phyloP scores from a whole-genome alignment of 2,113 vertebrate genomes.

The Sylvilagus bachmani region DNA sequence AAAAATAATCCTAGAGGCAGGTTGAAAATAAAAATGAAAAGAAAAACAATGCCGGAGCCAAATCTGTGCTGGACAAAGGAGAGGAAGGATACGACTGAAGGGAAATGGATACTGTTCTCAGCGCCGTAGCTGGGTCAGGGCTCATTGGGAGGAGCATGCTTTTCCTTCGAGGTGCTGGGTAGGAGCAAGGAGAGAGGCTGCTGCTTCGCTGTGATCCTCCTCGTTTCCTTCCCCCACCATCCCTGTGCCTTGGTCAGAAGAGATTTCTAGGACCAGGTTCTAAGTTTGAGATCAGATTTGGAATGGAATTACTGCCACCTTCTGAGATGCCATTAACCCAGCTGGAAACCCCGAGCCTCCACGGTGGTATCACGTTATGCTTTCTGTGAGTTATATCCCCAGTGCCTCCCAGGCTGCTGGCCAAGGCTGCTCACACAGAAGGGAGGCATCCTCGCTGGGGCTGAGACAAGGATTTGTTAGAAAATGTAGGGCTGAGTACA shows the following conservation, averaged over 20 bases:
- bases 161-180: background rate
- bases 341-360: background rate
- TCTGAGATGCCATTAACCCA: conserved; percentile 43
- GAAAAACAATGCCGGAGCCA: conserved; percentile 14
- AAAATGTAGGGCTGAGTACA: background rate
- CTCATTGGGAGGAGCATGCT: background rate
- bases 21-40: background rate
- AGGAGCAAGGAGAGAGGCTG: background rate
- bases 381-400: conserved; percentile 1
- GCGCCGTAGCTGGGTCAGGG: background rate
- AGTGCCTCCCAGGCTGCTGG: background rate
- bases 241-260: conserved; percentile 15
- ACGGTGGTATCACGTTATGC: background rate
- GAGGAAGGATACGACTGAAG: conserved; percentile 41
- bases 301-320: conserved; percentile 32
- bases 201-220: background rate
- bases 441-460: background rate
- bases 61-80: conserved; percentile 59
- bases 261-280: conserved; percentile 41
- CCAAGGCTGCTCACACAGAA: conserved; percentile 25
- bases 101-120: conserved; percentile 48
- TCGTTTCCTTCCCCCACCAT: background rate
- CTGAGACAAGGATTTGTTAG: background rate
- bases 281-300: conserved; percentile 60
- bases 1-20: conserved; percentile 64